Base-by-base conservation (phyloP, 2,113 vertebrate genomes). In the Osmerus mordax region DNA sequence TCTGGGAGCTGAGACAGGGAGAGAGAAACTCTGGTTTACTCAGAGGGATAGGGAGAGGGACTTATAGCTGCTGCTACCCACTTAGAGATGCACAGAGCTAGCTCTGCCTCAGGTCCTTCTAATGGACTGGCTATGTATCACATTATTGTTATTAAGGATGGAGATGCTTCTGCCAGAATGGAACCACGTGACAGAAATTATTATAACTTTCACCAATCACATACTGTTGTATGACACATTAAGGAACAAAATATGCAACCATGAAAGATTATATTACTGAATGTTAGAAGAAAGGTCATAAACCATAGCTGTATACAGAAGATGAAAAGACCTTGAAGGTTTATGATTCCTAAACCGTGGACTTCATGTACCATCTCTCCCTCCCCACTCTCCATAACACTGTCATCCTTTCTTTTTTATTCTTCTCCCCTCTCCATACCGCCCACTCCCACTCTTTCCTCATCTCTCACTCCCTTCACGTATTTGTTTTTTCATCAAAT, bases 401-500 rank as follows among this genome's bases (percentile, higher is more conserved):
- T 47, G 41, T 47, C 41, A 47, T 47, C 41, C 62, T 71, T 59
- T 56, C 73, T 67, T 74, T 70, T 28, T 14, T 61, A 21, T 23
- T 25, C 21, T 21, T 28, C 23, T 25, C 78, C 81, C 74, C 74
- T 52, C 72, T 63, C 67, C 76, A 59, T 59, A 59, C 63, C 75
- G 70, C 21, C 59, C 72, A 85, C 87, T 89, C 88, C 84, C 83
- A 84, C 84, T 84, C 78, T 64, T 76, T 77, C 67, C 84, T 77
- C 76, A 83, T 83, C 88, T 87, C n/a, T 11, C 64, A 69, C 84
- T 91, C 85, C 84, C 84, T 81, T 75, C 72, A 83, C 75, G 76
- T 90, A 91, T 92, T 92, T 92, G 91, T 92, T 93, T 92, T 92
- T 89, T 81, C 84, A 91, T 90, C 84, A 91, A 92, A 93, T 92